phyloP scores from a whole-genome alignment of 2,113 vertebrate species.

The Tetrax tetrax region DNA sequence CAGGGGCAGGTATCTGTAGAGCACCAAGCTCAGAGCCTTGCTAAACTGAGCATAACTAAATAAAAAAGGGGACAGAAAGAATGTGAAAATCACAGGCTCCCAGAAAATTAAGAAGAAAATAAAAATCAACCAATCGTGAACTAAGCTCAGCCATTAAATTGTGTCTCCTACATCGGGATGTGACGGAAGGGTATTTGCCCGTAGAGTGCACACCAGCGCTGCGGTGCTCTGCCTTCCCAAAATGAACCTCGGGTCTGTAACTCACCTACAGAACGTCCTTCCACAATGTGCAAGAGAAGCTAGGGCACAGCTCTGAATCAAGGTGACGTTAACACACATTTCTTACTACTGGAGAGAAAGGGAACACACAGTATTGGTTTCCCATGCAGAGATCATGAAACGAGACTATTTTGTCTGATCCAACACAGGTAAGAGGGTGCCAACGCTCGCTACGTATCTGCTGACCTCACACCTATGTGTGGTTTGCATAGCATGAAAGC shows the following conservation, averaged over 20 bases:
- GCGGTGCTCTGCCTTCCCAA: neutral
- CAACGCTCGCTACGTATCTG: neutral
- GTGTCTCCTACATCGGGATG: neutral
- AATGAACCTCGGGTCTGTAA: neutral
- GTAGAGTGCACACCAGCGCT: accelerated
- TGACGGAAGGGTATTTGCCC: neutral
- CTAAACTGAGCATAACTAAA: neutral
- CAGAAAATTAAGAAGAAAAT: neutral
- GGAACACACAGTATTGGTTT: accelerated
- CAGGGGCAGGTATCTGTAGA: accelerated
- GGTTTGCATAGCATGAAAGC: neutral
- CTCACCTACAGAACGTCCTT: neutral
- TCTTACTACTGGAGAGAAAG: neutral
- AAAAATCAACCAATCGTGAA: neutral
- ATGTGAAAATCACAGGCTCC: neutral
- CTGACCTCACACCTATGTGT: neutral
- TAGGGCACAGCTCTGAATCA: neutral
- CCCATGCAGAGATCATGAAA: neutral
- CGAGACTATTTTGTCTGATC: accelerated
- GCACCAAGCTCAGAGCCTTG: neutral
- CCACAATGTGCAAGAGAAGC: neutral
- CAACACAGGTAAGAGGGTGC: neutral
- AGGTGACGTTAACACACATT: accelerated
- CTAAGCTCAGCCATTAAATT: neutral
- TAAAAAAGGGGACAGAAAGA: neutral